These are phyloP conservation scores for Malurus leucopterus DNA, from an alignment of 2,797 vertebrate species.

Conservation along the genomic window DNA sequence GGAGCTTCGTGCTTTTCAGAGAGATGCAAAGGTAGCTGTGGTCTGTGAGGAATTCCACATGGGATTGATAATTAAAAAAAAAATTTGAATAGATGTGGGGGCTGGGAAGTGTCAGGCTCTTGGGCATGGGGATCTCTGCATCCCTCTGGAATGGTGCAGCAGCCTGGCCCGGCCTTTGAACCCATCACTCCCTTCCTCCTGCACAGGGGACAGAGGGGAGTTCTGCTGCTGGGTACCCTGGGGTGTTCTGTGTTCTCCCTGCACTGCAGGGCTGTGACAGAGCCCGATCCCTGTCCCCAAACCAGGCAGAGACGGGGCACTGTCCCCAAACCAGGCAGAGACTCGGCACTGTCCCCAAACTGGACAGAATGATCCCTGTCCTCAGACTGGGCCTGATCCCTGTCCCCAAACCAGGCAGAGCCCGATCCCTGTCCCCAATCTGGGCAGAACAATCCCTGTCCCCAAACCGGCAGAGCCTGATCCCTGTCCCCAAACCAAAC, in stretches of 20 bases:
- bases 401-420: not conserved
- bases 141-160: not conserved
- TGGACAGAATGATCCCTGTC: too few relatives aligned
- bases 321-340: too few relatives aligned
- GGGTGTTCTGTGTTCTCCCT: not conserved
- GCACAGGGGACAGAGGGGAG: not conserved
- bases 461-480: not conserved
- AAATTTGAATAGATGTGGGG: too few relatives aligned
- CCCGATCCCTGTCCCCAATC: not conserved
- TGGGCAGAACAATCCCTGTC: too few relatives aligned
- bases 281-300: not conserved
- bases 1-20: not conserved
- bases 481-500: not conserved
- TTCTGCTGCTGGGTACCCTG: not conserved
- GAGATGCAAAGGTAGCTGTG: not conserved
- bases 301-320: too few relatives aligned
- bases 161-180: not conserved
- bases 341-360: too few relatives aligned
- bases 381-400: too few relatives aligned
- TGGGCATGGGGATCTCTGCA: rapidly evolving
- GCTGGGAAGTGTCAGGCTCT: not conserved
- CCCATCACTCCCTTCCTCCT: not conserved
- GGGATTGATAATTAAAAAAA: too few relatives aligned
- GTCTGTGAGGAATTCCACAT: not conserved
- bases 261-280: not conserved